Evolutionary conservation across 2,888 invertebrate genomes (phyloP).

Genomic region (Syrista parreyssii): DNA sequence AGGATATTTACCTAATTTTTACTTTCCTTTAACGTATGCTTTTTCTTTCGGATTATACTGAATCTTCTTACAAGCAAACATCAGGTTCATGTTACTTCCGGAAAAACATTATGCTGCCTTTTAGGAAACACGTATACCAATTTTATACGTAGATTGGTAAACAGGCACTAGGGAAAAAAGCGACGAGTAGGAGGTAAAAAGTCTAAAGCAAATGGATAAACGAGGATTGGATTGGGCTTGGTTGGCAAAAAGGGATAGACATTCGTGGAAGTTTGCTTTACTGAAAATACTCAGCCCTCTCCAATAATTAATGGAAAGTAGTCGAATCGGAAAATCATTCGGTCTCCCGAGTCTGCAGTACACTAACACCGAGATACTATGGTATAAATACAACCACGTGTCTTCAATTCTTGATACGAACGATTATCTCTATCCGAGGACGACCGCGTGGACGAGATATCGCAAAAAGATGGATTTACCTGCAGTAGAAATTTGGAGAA

Average conservation of each 20-base stretch:
- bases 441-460: not conserved
- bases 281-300: not conserved
- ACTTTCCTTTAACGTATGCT: not conserved
- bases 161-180: conserved; percentile 4
- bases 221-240: conserved; percentile 7
- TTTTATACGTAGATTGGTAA: not conserved
- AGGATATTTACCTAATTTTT: not conserved
- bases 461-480: not conserved
- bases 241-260: not conserved
- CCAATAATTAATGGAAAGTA: not conserved
- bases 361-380: not conserved
- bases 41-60: not conserved
- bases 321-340: not conserved
- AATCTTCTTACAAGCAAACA: not conserved
- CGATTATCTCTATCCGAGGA: not conserved
- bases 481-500: not conserved
- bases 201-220: conserved; percentile 21
- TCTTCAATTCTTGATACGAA: not conserved
- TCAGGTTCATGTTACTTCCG: not conserved
- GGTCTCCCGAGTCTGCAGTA: not conserved
- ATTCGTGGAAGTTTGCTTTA: not conserved
- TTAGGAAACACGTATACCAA: not conserved
- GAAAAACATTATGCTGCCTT: not conserved
- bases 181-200: conserved; percentile 22
- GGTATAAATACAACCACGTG: not conserved